Base-by-base conservation (phyloP, 1,140 invertebrate genomes). In the Alviniconcha marisindica region DNA sequence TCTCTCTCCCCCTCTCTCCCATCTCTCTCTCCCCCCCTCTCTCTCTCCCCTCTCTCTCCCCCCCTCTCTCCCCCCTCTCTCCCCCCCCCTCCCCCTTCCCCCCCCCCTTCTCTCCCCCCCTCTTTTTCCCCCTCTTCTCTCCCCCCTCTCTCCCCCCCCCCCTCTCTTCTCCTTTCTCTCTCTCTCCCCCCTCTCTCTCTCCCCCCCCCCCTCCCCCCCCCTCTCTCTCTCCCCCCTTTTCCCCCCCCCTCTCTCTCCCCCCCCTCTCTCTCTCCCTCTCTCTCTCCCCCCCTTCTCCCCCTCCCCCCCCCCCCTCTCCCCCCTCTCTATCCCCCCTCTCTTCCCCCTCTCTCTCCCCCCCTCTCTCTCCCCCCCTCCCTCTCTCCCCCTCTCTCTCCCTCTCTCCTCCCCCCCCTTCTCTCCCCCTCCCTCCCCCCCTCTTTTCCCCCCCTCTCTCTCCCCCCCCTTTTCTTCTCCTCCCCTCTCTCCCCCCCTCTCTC, bases 331-430 rank as follows among this genome's bases (percentile, higher is more conserved):
- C 18, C 14, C 38, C 28, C 28, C 42, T 24, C 48, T 12, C 38
- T 33, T 42, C 66, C 31, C 12, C n/a, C 28, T 82, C 69, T 74
- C 81, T 74, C 48, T 82, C 21, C 40, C 44, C 44, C 69, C 36
- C 24, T 74, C 81, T 28, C 79, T 73, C 12, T 82, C 66, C 36
- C 80, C 42, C 40, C 28, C 81, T 54, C 81, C 42, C 81, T 74
- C 31, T 14, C 38, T 71, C 5, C 40, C 80, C 31, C 60, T 81
- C 40, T 48, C 66, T 51, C 44, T 76, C 73, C 42, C 40, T 33
- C 44, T n/a, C 33, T 28, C 69, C 33, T 33, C 69, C 2, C 1
- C 36, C 40, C 2, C 69, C 7, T 15, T 42, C 33, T 24, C 69
- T 38, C 69, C 42, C 40, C 28, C 40, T 40, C 73, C 21, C 33